A percentile compares a stretch with the other conserved stretches of the same genome.
Conservation (phyloP, 2,797 vertebrate species). For the Cirrhinus molitorella region DNA sequence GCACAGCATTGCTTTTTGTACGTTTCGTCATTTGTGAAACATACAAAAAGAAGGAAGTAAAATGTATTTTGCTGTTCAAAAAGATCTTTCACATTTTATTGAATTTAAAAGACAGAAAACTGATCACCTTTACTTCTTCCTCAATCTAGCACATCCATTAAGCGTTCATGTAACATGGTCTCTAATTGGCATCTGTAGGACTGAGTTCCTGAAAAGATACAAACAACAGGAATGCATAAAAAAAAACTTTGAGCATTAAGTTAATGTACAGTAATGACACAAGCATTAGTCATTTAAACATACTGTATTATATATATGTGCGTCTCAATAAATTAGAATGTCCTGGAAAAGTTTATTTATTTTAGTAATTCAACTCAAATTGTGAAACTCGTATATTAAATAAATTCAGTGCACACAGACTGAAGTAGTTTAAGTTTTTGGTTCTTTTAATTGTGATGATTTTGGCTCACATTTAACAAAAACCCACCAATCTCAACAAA, state of each 20-base stretch:
- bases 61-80: not conserved
- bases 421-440: no score
- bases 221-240: slow-evolving; percentile 21
- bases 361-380: no score
- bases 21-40: slow-evolving; percentile 9
- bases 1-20: slow-evolving; percentile 39
- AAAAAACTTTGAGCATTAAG: not conserved
- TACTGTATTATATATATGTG: no score
- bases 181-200: slow-evolving; percentile 52
- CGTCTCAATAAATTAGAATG: no score
- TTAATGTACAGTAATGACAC: not conserved
- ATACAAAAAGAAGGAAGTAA: not conserved
- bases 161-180: not conserved
- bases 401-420: no score
- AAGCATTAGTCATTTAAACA: not conserved
- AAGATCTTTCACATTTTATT: slow-evolving; percentile 4
- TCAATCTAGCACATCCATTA: slow-evolving; percentile 7
- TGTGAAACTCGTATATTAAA: no score
- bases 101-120: slow-evolving; percentile 17
- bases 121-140: slow-evolving; percentile 12
- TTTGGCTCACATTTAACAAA: no score
- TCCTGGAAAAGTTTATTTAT: no score
- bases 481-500: no score
- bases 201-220: slow-evolving; percentile 57
- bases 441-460: no score